Percentiles rank a stretch among this genome's conserved stretches.
phyloP scores from a whole-genome alignment of 2,797 vertebrate species.

The Hafferia zeledoni region DNA sequence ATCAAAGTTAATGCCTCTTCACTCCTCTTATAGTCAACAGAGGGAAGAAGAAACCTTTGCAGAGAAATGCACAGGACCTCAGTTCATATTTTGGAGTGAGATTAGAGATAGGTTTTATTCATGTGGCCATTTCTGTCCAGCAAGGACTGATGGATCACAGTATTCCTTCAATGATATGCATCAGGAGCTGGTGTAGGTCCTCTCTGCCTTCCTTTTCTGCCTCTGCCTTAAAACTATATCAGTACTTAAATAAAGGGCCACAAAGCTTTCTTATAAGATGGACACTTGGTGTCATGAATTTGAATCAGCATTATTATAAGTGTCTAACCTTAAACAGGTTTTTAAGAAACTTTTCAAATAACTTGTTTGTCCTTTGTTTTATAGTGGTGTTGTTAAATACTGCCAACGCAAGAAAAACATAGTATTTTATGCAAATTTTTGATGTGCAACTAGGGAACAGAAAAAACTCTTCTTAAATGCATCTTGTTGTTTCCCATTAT shows the following conservation, averaged over 20 bases:
- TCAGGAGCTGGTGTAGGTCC: background rate
- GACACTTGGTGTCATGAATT: background rate
- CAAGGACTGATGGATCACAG: background rate
- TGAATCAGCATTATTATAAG: background rate
- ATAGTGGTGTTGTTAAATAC: background rate
- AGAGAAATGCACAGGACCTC: background rate
- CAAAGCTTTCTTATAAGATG: background rate
- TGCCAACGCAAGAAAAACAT: background rate
- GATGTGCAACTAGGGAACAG: background rate
- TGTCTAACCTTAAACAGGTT: background rate
- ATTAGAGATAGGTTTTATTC: background rate
- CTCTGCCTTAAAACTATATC: background rate
- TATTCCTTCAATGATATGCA: background rate
- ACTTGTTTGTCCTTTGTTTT: background rate
- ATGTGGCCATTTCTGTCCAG: background rate
- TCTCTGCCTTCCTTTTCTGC: background rate
- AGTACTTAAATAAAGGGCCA: background rate
- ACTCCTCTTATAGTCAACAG: background rate
- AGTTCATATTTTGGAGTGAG: background rate
- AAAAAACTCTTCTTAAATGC: background rate
- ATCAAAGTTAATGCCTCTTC: background rate
- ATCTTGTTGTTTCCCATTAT: background rate
- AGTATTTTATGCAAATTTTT: background rate
- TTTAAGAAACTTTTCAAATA: background rate
- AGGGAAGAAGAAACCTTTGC: background rate